phyloP scores from a whole-genome alignment of 2,113 vertebrate species.

The Ctenomys sociabilis region DNA sequence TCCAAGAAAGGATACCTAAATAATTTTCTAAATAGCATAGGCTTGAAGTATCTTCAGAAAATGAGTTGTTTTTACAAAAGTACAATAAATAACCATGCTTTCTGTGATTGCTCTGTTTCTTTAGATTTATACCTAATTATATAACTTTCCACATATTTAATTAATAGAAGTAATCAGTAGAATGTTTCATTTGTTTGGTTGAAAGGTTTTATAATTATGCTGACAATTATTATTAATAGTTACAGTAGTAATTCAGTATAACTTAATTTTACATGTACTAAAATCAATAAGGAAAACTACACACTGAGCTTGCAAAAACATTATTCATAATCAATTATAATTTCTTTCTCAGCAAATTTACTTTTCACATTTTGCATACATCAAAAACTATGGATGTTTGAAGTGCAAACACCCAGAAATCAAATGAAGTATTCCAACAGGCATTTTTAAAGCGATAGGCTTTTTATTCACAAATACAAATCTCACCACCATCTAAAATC shows the following conservation, averaged over 20 bases:
- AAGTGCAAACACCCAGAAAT: conserved; percentile 19
- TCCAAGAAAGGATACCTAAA: not conserved
- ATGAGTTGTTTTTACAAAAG: not conserved
- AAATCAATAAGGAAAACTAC: conserved; percentile 73
- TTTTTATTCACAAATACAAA: conserved; percentile 46
- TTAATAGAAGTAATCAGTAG: conserved; percentile 49
- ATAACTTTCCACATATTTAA: conserved; percentile 51
- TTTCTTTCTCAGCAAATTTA: conserved; percentile 66
- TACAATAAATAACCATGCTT: not conserved
- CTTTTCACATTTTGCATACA: conserved; percentile 51
- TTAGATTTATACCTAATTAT: conserved; percentile 4
- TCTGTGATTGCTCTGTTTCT: conserved; percentile 10
- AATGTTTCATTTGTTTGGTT: conserved; percentile 30
- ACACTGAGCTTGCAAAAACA: conserved; percentile 60
- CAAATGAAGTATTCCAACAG: conserved; percentile 28
- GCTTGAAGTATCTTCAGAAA: conserved; percentile 37
- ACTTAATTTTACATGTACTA: conserved; percentile 58
- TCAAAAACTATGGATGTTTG: conserved; percentile 47
- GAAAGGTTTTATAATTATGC: conserved; percentile 69
- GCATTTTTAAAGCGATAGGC: conserved; percentile 40
- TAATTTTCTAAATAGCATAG: conserved; percentile 4
- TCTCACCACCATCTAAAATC: conserved; percentile 9
- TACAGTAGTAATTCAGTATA: conserved; percentile 54
- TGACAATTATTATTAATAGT: conserved; percentile 71
- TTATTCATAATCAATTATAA: conserved; percentile 75